These are phyloP conservation scores for Dynastes maya DNA, from an alignment of 2,888 invertebrate genomes.

Conservation along the genomic window DNA sequence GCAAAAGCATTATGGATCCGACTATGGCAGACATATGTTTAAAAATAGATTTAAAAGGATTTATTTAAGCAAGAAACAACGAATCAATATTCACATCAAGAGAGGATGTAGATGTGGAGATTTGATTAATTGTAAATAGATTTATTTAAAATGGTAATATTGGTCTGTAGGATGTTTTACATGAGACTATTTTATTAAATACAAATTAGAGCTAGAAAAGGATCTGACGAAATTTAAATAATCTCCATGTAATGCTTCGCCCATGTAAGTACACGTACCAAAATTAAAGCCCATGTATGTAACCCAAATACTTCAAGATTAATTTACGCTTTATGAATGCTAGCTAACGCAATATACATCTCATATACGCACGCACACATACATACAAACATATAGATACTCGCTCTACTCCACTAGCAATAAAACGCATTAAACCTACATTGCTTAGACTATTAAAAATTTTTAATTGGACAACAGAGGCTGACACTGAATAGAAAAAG, in stretches of 20 bases:
- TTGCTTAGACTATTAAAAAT: constrained; percentile 48
- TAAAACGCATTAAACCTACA: constrained; percentile 50
- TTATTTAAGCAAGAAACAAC: no score
- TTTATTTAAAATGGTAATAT: no score
- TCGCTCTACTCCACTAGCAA: constrained; percentile 42
- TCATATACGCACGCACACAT: constrained; percentile 15
- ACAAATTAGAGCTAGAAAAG: constrained; percentile 20
- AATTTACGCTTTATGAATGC: constrained; percentile 50
- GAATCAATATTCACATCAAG: no score
- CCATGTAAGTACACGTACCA: constrained; percentile 32
- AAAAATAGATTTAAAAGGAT: no score
- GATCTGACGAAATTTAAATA: constrained; percentile 23
- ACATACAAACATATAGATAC: constrained; percentile 29
- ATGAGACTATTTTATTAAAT: constrained; percentile 11
- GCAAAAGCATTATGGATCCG: no score
- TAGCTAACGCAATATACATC: constrained; percentile 32
- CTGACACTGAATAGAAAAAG: constrained; percentile 40
- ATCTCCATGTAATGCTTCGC: constrained; percentile 10
- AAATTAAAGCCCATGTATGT: constrained; percentile 46
- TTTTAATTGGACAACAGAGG: constrained; percentile 52
- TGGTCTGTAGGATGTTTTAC: no score
- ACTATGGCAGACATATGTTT: no score
- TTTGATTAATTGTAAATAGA: no score
- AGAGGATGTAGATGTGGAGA: no score
- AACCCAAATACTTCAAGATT: constrained; percentile 50